phyloP scores from a whole-genome alignment of 1,140 invertebrate genomes.

The Laupala kohalensis region DNA sequence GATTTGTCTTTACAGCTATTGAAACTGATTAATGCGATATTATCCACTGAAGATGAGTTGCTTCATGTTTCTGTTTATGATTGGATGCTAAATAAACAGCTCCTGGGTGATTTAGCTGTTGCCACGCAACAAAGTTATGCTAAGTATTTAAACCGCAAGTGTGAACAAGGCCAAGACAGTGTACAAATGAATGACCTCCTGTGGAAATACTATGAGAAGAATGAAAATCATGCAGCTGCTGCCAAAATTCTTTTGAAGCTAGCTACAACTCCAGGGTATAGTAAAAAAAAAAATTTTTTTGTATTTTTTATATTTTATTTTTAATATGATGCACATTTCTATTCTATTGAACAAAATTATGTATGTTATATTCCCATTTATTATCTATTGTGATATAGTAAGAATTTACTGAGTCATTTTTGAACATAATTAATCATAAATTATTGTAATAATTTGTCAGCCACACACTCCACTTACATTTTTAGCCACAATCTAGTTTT shows the following conservation, averaged over 20 bases:
- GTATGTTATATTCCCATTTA: too few species aligned
- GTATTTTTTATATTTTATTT: too few species aligned
- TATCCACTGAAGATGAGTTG: constrained; percentile 63
- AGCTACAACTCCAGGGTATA: constrained; percentile 69
- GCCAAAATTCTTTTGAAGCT: constrained; percentile 80
- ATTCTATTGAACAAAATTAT: too few species aligned
- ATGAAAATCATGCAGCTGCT: constrained; percentile 81
- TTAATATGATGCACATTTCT: too few species aligned
- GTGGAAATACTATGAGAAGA: constrained; percentile 93
- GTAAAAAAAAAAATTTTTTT: too few species aligned
- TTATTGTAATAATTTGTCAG: too few species aligned
- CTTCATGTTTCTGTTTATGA: constrained; percentile 84
- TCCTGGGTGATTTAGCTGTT: constrained; percentile 62
- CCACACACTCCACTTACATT: too few species aligned
- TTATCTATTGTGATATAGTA: too few species aligned
- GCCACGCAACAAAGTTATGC: constrained; percentile 59
- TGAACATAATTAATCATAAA: too few species aligned
- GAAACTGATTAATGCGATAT: constrained; percentile 28
- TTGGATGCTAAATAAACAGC: constrained; percentile 75
- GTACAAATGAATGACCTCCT: constrained; percentile 68
- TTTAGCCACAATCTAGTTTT: too few species aligned
- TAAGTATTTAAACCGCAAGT: constrained; percentile 54
- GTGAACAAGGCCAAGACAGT: constrained; percentile 31
- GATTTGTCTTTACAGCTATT: constrained; percentile 6
- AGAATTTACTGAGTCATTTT: too few species aligned